A percentile compares a stretch with the other conserved stretches of the same genome.
Conservation (phyloP, 2,797 vertebrate species). For the Dendrocincla fuliginosa region DNA sequence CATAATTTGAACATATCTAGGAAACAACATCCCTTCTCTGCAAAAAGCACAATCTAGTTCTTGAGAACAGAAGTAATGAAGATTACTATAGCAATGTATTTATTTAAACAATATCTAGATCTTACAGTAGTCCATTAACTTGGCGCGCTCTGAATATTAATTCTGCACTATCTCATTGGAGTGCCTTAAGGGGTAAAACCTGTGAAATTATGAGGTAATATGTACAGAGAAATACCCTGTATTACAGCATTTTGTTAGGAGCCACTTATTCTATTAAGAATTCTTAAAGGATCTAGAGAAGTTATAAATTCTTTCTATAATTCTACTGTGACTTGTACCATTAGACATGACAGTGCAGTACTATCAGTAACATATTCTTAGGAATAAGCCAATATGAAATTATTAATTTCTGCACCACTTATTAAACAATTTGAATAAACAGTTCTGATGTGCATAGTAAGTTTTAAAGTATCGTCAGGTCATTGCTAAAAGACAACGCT, state of each 20-base stretch:
- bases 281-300: not conserved
- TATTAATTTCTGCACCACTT: not conserved
- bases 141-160: not conserved
- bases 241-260: not conserved
- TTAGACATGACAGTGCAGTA: not conserved
- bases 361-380: not conserved
- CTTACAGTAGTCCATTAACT: not conserved
- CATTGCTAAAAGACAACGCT: not conserved
- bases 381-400: not conserved
- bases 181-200: not conserved
- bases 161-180: not conserved
- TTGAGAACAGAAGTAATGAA: not conserved
- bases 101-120: not conserved
- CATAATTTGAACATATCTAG: not conserved
- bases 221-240: not conserved
- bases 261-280: not conserved
- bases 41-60: not conserved
- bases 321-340: not conserved
- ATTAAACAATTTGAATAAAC: not conserved
- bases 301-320: not conserved
- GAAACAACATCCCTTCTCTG: not conserved
- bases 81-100: not conserved
- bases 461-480: not conserved
- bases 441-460: not conserved
- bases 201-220: not conserved